Conservation (phyloP, 2,888 invertebrate genomes). For the Phyllotreta striolata region DNA sequence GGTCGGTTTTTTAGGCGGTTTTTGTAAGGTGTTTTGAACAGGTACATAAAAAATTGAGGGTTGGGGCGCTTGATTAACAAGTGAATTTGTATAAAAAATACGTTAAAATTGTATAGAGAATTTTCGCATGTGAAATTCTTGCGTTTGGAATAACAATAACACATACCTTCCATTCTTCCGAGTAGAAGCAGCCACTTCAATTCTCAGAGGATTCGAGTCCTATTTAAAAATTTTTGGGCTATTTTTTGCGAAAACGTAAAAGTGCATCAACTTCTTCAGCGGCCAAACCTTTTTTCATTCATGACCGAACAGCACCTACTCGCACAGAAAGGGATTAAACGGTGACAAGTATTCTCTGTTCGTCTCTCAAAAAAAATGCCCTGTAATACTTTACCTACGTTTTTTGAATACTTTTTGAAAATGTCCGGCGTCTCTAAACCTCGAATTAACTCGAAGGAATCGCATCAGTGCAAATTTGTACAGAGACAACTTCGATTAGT, state of each 20-base stretch:
- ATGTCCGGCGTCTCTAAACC: too few relatives aligned
- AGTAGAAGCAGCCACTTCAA: constrained; percentile 26
- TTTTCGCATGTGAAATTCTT: background rate
- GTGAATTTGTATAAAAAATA: too few relatives aligned
- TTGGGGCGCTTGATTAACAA: too few relatives aligned
- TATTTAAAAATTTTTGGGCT: constrained; percentile 40
- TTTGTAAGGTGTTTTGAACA: constrained; percentile 4
- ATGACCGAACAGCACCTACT: constrained; percentile 53
- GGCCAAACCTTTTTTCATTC: constrained; percentile 54
- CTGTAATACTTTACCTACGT: constrained; percentile 24
- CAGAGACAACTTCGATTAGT: too few relatives aligned
- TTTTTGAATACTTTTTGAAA: constrained; percentile 11
- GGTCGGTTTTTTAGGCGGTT: background rate
- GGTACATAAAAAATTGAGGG: background rate
- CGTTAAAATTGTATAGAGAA: too few relatives aligned
- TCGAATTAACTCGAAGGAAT: too few relatives aligned
- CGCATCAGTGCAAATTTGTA: too few relatives aligned
- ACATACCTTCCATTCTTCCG: constrained; percentile 19
- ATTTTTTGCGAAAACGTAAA: constrained; percentile 50
- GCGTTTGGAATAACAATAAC: constrained; percentile 23
- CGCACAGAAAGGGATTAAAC: constrained; percentile 50
- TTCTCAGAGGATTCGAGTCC: constrained; percentile 26
- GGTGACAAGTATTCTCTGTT: constrained; percentile 32
- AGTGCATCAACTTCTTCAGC: constrained; percentile 59
- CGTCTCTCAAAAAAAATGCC: constrained; percentile 27